Evolutionary conservation across 2,113 vertebrate species (phyloP).

Genomic region (Dunckerocampus dactyliophorus): DNA sequence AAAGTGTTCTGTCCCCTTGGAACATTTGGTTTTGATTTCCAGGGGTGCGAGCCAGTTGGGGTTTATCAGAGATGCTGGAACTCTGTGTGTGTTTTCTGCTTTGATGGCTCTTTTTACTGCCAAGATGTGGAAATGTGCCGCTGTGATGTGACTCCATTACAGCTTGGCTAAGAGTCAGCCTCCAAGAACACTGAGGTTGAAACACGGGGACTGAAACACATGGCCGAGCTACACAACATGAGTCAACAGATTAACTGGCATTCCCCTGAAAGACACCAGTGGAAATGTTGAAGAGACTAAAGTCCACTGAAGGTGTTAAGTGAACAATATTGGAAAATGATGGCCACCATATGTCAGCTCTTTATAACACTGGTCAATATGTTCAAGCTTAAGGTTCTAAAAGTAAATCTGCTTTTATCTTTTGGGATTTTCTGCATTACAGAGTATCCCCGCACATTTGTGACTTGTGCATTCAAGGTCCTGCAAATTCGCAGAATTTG

Average conservation of each 20-base stretch:
- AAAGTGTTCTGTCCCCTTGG: constrained; percentile 9
- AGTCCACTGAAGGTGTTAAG: constrained; percentile 12
- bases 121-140: constrained; percentile 56
- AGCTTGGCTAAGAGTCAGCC: constrained; percentile 35
- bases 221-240: constrained; percentile 28
- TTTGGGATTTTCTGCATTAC: no score
- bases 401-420: no score
- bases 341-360: constrained; percentile 24
- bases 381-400: no score
- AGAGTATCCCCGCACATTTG: no score
- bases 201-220: constrained; percentile 27
- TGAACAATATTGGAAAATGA: constrained; percentile 34
- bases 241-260: constrained; percentile 32
- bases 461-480: no score
- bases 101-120: constrained; percentile 57
- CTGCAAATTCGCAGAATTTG: no score
- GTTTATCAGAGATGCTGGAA: constrained; percentile 31
- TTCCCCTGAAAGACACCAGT: constrained; percentile 27
- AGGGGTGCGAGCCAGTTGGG: constrained; percentile 20
- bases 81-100: constrained; percentile 62
- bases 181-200: constrained; percentile 18
- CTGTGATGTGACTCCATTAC: constrained; percentile 45
- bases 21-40: constrained; percentile 9
- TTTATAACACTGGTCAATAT: no score
- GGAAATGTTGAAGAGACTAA: constrained; percentile 36